Evolutionary conservation across 2,113 vertebrate species (phyloP), one percentile per base, ranked within the genome.

Genomic region (Dasypus novemcinctus): DNA sequence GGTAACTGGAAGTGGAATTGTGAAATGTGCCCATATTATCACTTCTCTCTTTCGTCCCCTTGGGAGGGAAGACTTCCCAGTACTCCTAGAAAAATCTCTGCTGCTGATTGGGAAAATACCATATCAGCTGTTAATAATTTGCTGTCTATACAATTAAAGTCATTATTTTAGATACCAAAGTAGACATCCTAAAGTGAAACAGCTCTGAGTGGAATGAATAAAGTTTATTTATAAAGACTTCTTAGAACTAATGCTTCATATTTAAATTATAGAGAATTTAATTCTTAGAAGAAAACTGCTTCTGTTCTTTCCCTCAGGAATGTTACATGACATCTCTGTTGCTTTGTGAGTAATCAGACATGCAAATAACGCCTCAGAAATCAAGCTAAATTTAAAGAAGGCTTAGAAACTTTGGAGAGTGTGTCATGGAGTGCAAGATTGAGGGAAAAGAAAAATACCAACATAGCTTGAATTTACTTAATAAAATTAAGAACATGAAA

Each of bases 401-500:
- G 38, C 83, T 78, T 3, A 41, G 63, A 52, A 90, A 87, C 61
- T 0, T n/a, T 31, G 64, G 64, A 90, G 63, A 21, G 66, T 36
- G 14, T 57, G 84, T n/a, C 95, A 99, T 99, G 99, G 99, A 99
- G 97, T 82, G 49, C 91, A 98, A 96, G 91, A 83, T 93, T 33
- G 97, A 97, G 52, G 96, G 96, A 63, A 98, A 91, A 96, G 98
- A 94, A 59, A 98, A 96, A 94, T 97, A 96, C 68, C 94, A 97
- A 86, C 99, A 99, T 61, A 98, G 99, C 68, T 95, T 98, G 96
- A 97, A 97, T 84, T 98, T 99, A 75, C 83, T 99, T 49, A 98
- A 99, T 83, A 99, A 99, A 98, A 96, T 99, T 25, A 99, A 98
- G 97, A 98, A 93, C 89, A 99, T 99, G 99, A 99, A 98, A 95